Conservation (phyloP, 2,797 vertebrate genomes). For the Chrysolophus pictus region DNA sequence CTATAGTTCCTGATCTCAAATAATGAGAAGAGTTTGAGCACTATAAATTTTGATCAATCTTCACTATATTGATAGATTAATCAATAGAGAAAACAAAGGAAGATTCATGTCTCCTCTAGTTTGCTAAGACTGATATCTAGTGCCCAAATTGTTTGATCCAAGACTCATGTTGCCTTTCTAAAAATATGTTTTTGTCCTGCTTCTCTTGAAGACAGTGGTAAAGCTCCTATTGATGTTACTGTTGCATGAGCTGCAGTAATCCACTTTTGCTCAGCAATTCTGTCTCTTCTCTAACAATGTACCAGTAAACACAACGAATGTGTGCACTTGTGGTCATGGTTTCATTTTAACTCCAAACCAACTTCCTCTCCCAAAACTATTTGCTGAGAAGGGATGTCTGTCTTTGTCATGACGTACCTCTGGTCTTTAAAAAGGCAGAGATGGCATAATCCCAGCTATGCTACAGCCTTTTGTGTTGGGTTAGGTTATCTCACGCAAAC, state of each 20-base stretch:
- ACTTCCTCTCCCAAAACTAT: background rate
- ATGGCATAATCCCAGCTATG: background rate
- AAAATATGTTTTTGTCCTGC: background rate
- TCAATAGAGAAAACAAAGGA: rapidly evolving
- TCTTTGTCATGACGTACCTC: background rate
- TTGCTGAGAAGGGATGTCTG: background rate
- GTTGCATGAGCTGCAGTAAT: background rate
- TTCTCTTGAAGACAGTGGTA: background rate
- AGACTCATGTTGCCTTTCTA: background rate
- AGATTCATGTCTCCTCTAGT: background rate
- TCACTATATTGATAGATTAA: background rate
- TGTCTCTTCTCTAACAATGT: background rate
- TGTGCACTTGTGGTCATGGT: rapidly evolving
- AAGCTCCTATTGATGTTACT: background rate
- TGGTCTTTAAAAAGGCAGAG: background rate
- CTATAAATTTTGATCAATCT: background rate
- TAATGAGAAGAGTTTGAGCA: background rate
- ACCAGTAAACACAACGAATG: background rate
- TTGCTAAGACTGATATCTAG: rapidly evolving
- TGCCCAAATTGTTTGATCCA: background rate
- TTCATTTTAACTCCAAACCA: background rate
- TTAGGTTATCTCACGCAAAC: background rate
- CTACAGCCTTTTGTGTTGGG: background rate
- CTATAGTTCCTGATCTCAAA: background rate
- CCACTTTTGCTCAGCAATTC: background rate